Conservation (phyloP, 2,113 vertebrate genomes). For the Notechis scutatus region DNA sequence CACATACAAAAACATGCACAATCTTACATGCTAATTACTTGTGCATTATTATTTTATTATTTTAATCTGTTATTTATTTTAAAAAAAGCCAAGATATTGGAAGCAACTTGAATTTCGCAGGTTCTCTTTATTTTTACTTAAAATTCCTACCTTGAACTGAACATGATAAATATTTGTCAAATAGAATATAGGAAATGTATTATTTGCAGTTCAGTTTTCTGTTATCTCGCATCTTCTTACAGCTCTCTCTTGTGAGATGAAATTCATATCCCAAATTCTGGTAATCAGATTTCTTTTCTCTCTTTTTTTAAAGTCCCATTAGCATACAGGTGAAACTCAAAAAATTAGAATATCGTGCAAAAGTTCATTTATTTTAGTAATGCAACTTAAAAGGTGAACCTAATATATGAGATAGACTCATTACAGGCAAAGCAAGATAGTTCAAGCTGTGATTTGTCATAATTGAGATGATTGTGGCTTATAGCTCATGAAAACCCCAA, state of each 20-base stretch:
- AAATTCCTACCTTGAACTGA: background rate
- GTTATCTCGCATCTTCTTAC: background rate
- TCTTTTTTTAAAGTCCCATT: background rate
- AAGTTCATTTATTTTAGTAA: no score
- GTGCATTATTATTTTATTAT: background rate
- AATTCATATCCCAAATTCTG: background rate
- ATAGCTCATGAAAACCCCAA: no score
- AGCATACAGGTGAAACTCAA: background rate
- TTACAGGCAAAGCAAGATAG: no score
- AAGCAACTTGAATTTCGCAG: background rate
- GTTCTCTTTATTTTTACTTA: background rate
- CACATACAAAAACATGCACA: background rate
- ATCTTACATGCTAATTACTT: background rate
- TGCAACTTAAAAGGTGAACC: no score
- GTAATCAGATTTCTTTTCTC: background rate
- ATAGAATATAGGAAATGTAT: background rate
- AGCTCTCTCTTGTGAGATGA: background rate
- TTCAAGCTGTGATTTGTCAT: no score
- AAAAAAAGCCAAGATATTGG: background rate
- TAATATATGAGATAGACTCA: no score
- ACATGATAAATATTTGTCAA: background rate
- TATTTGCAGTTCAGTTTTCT: background rate
- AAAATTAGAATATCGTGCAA: no score
- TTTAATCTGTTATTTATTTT: background rate
- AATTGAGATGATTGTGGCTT: no score